phyloP scores from a whole-genome alignment of 1,140 invertebrate species.

The Proctacanthus coquilletti region DNA sequence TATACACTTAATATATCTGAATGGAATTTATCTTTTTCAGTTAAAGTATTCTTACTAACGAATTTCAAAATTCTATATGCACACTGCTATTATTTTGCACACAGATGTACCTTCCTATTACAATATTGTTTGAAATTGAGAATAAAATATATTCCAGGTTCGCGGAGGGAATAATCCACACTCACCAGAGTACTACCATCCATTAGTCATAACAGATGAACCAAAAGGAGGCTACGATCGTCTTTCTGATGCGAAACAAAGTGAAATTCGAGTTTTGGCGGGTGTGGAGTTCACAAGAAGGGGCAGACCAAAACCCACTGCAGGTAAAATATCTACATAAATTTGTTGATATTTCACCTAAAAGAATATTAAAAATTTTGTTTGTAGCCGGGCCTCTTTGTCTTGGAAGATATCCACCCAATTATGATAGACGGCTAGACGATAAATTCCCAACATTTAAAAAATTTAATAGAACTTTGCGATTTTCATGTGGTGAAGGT shows the following conservation, averaged over 20 bases:
- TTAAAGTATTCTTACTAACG: too few species aligned
- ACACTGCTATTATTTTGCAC: too few species aligned
- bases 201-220: slow-evolving; percentile 80
- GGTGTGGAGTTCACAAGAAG: slow-evolving; percentile 70
- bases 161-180: slow-evolving; percentile 82
- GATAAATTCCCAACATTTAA: slow-evolving; percentile 63
- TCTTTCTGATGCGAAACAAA: slow-evolving; percentile 52
- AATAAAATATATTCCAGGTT: slow-evolving; percentile 29
- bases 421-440: slow-evolving; percentile 57
- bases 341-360: slow-evolving; percentile 1
- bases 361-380: slow-evolving; percentile 6
- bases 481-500: slow-evolving; percentile 49
- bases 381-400: slow-evolving; percentile 60
- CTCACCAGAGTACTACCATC: slow-evolving; percentile 76
- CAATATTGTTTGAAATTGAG: too few species aligned
- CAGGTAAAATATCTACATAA: slow-evolving; percentile 32
- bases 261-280: slow-evolving; percentile 60
- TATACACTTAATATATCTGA: too few species aligned
- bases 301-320: slow-evolving; percentile 58
- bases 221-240: slow-evolving; percentile 65
- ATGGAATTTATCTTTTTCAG: too few species aligned
- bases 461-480: slow-evolving; percentile 64
- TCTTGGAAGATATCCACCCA: slow-evolving; percentile 43
- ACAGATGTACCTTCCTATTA: too few species aligned
- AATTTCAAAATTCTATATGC: too few species aligned